phyloP scores from a whole-genome alignment of 1,140 invertebrate genomes.

The Pteromalus puparum region DNA sequence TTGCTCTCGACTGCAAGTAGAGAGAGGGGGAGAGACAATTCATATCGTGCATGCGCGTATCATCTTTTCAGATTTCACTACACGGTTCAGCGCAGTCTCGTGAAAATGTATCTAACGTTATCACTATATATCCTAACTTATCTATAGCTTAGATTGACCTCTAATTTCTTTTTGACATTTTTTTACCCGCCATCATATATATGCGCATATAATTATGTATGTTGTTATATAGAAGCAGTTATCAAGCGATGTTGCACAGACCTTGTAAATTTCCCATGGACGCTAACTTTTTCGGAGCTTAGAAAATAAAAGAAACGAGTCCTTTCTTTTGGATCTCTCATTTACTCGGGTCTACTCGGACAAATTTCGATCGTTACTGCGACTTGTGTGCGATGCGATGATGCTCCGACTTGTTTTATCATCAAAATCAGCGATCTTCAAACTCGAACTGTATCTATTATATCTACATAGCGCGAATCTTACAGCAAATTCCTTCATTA shows the following conservation, averaged over 20 bases:
- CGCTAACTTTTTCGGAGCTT: not conserved
- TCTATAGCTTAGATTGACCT: not conserved
- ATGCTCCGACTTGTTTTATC: not conserved
- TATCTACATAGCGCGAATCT: not conserved
- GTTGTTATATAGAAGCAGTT: not conserved
- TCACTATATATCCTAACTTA: not conserved
- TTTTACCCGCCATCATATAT: not conserved
- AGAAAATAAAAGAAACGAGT: not conserved
- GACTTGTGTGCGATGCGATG: not conserved
- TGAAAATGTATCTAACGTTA: not conserved
- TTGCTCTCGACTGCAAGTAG: not conserved
- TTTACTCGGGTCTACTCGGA: not conserved
- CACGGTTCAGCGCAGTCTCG: not conserved
- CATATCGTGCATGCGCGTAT: slow-evolving; percentile 33
- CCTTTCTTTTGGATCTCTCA: not conserved
- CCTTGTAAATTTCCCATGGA: slow-evolving; percentile 53
- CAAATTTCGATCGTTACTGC: not conserved
- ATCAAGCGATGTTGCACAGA: slow-evolving; percentile 40
- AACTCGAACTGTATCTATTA: not conserved
- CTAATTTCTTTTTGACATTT: not conserved
- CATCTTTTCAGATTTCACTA: slow-evolving; percentile 24
- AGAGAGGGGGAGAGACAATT: too few relatives aligned
- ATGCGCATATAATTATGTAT: not conserved
- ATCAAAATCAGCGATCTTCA: not conserved
- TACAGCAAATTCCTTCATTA: not conserved